phyloP scores from a whole-genome alignment of 2,797 vertebrate genomes.

The Petrocephalus sullivani region DNA sequence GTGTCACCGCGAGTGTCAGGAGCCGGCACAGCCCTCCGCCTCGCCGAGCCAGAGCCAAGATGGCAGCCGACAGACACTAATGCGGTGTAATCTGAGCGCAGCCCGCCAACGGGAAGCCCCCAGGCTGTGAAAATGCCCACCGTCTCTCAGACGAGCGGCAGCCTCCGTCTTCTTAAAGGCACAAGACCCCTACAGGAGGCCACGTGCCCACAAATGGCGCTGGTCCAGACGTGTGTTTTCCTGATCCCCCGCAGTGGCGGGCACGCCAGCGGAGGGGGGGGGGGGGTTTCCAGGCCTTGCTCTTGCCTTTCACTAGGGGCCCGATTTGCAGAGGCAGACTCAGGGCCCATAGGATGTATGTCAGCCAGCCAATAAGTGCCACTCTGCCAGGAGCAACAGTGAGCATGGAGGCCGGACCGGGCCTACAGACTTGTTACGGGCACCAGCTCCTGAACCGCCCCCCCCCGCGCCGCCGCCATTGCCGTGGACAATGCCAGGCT shows the following conservation, averaged over 20 bases:
- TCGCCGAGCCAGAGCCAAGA: neutral
- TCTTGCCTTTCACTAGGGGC: constrained; percentile 71
- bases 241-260: neutral
- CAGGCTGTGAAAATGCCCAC: neutral
- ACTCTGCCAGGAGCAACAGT: constrained; percentile 74
- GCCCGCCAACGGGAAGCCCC: neutral
- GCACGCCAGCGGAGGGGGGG: neutral
- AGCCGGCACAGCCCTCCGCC: neutral
- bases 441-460: too few species aligned
- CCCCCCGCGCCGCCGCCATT: constrained; percentile 40
- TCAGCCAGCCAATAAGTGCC: constrained; percentile 89
- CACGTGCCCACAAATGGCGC: neutral
- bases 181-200: neutral
- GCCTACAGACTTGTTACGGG: constrained; percentile 76
- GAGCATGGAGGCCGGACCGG: constrained; percentile 58
- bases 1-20: neutral
- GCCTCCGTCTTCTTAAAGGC: neutral
- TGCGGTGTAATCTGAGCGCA: neutral
- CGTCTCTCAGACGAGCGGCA: neutral
- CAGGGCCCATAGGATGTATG: constrained; percentile 73
- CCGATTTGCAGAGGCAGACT: constrained; percentile 62
- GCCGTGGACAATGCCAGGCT: constrained; percentile 46
- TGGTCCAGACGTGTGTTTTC: neutral
- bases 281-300: constrained; percentile 51
- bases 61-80: constrained; percentile 14